Conservation (phyloP, 2,888 invertebrate species). For the Tetragonula carbonaria region DNA sequence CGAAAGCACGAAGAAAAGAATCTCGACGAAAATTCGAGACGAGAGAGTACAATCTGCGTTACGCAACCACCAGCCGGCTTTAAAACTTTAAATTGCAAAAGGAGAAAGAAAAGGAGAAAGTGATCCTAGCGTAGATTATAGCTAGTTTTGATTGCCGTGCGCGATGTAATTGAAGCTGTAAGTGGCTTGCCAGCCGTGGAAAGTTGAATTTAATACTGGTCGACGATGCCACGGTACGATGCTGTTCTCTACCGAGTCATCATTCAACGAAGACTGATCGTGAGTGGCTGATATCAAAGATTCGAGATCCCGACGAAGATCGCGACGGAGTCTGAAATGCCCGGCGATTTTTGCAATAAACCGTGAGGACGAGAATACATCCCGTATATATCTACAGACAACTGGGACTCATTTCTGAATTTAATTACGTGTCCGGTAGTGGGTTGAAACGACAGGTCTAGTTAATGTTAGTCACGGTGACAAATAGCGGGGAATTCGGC, state of each 20-base stretch:
- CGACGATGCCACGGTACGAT: background rate
- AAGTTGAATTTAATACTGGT: conserved; percentile 39
- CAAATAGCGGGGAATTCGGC: conserved; percentile 44
- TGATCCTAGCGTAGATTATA: conserved; percentile 34
- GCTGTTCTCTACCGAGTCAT: too few relatives aligned
- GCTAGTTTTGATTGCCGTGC: conserved; percentile 28
- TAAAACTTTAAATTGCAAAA: conserved; percentile 39
- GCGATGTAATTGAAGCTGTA: conserved; percentile 37
- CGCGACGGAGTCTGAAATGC: background rate
- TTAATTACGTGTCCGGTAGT: conserved; percentile 28
- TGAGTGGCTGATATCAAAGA: background rate
- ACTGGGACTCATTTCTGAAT: conserved; percentile 8
- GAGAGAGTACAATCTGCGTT: conserved; percentile 25
- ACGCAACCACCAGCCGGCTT: conserved; percentile 11
- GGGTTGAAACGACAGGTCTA: conserved; percentile 24
- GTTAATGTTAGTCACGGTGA: conserved; percentile 43
- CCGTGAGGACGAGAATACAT: background rate
- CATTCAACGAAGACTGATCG: background rate
- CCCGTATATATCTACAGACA: background rate
- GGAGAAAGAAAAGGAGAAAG: background rate
- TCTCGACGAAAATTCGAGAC: conserved; percentile 4
- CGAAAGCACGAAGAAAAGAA: conserved; percentile 23
- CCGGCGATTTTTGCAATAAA: background rate
- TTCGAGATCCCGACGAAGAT: background rate
- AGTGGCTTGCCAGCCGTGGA: conserved; percentile 16